These are phyloP conservation scores for Alexandromys fortis DNA, from an alignment of 2,113 vertebrate genomes.

Conservation along the genomic window DNA sequence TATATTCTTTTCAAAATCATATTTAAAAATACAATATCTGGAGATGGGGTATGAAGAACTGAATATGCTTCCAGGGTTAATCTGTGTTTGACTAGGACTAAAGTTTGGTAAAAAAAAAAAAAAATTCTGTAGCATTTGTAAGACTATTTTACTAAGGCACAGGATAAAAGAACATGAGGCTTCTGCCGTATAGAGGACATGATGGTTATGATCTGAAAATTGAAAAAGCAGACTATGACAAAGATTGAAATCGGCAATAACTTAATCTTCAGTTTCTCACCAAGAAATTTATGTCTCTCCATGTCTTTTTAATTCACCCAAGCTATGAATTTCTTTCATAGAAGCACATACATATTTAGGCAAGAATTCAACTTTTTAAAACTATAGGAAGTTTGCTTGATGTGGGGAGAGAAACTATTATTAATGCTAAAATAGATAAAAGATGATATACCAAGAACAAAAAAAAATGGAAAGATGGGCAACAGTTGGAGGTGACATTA, in stretches of 20 bases:
- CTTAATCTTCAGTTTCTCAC: background rate
- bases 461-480: background rate
- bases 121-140: rapidly evolving
- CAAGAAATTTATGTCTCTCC: background rate
- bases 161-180: background rate
- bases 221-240: background rate
- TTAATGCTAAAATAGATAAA: background rate
- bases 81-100: background rate
- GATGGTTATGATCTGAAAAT: background rate
- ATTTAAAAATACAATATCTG: background rate
- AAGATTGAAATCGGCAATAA: background rate
- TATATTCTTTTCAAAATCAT: too few relatives aligned
- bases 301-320: too few relatives aligned
- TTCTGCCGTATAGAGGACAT: background rate
- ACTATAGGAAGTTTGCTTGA: background rate
- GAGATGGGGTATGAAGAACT: background rate
- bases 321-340: background rate
- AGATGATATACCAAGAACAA: background rate
- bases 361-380: background rate
- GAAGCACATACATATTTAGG: background rate
- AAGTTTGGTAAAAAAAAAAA: background rate
- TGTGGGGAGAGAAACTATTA: background rate
- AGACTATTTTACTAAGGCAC: background rate
- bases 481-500: background rate
- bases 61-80: too few relatives aligned